phyloP scores from a whole-genome alignment of 2,888 invertebrate genomes.

The Rhorus exstirpatorius region DNA sequence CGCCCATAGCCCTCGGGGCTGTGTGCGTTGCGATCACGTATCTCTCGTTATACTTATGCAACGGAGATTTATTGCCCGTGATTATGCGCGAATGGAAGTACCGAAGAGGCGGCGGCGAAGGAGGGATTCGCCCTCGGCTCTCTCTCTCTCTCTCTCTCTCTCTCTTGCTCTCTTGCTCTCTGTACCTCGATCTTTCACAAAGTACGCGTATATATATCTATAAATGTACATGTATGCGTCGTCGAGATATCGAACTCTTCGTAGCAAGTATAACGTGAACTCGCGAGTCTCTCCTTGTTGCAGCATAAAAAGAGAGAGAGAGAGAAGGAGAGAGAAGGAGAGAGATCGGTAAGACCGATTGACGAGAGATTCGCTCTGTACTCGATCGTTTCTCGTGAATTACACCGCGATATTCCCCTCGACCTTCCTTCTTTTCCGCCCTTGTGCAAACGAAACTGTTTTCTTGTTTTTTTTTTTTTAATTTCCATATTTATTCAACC shows the following conservation, averaged over 20 bases:
- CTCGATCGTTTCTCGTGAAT: slow-evolving; percentile 67
- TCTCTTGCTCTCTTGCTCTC: slow-evolving; percentile 39
- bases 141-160: slow-evolving; percentile 62
- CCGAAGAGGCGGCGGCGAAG: slow-evolving; percentile 71
- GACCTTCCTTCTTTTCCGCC: slow-evolving; percentile 49
- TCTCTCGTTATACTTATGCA: slow-evolving; percentile 86
- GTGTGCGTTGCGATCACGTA: slow-evolving; percentile 85
- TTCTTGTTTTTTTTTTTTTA: neutral
- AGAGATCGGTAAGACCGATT: slow-evolving; percentile 60
- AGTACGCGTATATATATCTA: slow-evolving; percentile 15
- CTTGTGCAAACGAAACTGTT: slow-evolving; percentile 49
- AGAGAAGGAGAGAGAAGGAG: slow-evolving; percentile 38
- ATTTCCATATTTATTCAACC: too few species aligned
- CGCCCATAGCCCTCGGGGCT: slow-evolving; percentile 77
- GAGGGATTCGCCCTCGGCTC: slow-evolving; percentile 71
- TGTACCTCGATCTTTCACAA: slow-evolving; percentile 49
- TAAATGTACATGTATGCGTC: slow-evolving; percentile 41
- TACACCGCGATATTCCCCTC: slow-evolving; percentile 59
- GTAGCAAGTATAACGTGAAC: slow-evolving; percentile 27
- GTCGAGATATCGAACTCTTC: slow-evolving; percentile 67
- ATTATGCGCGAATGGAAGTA: slow-evolving; percentile 84
- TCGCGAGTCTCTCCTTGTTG: slow-evolving; percentile 49
- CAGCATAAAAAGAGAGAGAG: slow-evolving; percentile 33
- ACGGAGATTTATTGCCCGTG: slow-evolving; percentile 85
- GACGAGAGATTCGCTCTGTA: slow-evolving; percentile 65